Evolutionary conservation across 2,113 vertebrate species (phyloP).

Genomic region (Epinephelus cyanopodus): DNA sequence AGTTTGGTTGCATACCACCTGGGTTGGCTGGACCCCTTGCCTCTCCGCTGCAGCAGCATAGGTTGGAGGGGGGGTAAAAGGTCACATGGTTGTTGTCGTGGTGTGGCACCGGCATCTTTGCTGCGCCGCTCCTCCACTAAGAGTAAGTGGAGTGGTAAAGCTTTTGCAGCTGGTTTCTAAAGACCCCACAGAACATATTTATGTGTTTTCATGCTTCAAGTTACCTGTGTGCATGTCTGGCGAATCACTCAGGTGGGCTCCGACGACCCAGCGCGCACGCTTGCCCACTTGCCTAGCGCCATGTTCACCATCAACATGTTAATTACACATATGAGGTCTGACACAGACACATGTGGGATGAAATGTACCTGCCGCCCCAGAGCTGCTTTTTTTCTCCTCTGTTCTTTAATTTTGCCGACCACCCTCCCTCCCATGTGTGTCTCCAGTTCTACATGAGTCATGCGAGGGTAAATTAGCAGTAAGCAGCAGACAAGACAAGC

Average conservation of each 20-base stretch:
- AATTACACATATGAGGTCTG: conserved; percentile 65
- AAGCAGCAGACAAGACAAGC: conserved; percentile 62
- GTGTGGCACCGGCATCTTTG: neutral
- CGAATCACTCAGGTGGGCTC: conserved; percentile 58
- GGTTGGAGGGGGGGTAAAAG: too few species aligned
- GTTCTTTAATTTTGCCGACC: conserved; percentile 53
- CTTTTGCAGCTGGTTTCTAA: conserved; percentile 27
- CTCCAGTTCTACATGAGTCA: conserved; percentile 55
- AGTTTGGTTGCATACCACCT: too few species aligned
- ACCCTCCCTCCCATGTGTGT: conserved; percentile 35
- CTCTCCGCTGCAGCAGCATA: neutral
- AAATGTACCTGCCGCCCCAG: conserved; percentile 62
- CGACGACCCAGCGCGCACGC: conserved; percentile 29
- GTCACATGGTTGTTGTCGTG: conserved; percentile 10
- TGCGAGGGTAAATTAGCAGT: conserved; percentile 61
- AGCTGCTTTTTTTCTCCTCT: conserved; percentile 14
- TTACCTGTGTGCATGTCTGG: conserved; percentile 52
- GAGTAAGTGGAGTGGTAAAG: neutral
- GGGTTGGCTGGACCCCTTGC: too few species aligned
- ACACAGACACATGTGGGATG: conserved; percentile 64
- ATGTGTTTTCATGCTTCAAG: conserved; percentile 33
- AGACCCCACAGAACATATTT: conserved; percentile 13
- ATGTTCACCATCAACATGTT: conserved; percentile 65
- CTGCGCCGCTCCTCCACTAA: neutral
- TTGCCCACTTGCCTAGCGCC: neutral